A percentile compares a stretch with the other conserved stretches of the same genome.
Conservation (phyloP, 2,797 vertebrate genomes). For the Hypotaenidia okinawae region DNA sequence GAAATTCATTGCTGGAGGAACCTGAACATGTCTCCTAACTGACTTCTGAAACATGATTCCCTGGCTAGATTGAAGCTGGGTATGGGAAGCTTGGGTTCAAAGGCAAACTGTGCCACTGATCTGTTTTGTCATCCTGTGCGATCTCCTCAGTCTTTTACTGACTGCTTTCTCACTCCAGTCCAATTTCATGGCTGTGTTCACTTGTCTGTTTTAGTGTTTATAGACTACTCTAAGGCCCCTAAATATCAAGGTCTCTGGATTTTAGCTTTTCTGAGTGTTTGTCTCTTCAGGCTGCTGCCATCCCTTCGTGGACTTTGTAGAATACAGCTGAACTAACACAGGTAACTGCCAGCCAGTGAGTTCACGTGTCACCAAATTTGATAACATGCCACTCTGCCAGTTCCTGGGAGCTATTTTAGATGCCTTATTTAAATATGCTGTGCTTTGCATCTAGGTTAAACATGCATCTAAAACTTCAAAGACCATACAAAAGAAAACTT, state of each 20-base stretch:
- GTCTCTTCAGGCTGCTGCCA: not conserved
- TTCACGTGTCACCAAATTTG: not conserved
- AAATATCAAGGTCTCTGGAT: not conserved
- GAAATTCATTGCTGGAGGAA: not conserved
- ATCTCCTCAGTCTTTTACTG: not conserved
- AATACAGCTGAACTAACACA: not conserved
- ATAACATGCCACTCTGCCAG: not conserved
- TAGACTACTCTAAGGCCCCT: not conserved
- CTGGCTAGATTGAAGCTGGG: not conserved
- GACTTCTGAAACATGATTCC: not conserved
- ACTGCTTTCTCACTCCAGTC: not conserved
- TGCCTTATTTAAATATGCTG: not conserved
- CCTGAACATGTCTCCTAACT: not conserved
- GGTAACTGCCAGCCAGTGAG: not conserved
- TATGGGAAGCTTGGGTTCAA: not conserved
- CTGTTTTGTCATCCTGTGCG: not conserved
- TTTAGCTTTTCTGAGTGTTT: not conserved
- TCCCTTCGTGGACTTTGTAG: not conserved
- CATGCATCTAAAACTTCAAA: not conserved
- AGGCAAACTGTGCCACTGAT: not conserved
- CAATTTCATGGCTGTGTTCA: not conserved
- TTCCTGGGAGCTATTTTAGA: not conserved
- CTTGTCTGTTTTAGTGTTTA: not conserved
- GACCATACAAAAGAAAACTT: not conserved
- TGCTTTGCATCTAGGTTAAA: slow-evolving; percentile 20